Conservation (phyloP, 2,888 invertebrate species). For the Cancer borealis region DNA sequence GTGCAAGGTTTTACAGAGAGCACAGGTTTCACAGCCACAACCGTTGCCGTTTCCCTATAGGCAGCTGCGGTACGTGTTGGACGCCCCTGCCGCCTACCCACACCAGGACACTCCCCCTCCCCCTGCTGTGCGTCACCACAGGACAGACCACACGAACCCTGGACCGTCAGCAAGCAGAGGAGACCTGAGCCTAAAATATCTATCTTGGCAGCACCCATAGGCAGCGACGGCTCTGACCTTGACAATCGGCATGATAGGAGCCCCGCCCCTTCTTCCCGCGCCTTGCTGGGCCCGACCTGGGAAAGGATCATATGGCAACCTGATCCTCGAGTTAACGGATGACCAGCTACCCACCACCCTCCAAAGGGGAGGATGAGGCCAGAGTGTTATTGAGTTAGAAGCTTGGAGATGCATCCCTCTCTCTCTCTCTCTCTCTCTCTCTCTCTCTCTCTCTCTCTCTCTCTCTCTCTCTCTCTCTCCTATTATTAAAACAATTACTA, state of each 20-base stretch:
- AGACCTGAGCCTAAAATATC: constrained; percentile 42
- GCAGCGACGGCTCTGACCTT: constrained; percentile 21
- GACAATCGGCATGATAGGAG: constrained; percentile 6
- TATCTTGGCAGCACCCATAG: constrained; percentile 30
- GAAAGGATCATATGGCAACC: constrained; percentile 9
- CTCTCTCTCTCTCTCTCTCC: constrained; percentile 52
- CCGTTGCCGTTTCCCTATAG: background rate
- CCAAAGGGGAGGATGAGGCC: background rate
- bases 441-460: constrained; percentile 60
- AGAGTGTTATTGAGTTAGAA: background rate
- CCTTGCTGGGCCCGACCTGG: background rate
- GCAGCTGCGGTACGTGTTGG: background rate
- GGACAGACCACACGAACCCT: background rate
- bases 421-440: constrained; percentile 50
- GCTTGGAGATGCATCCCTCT: background rate
- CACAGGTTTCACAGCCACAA: background rate
- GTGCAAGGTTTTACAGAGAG: background rate
- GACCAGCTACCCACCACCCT: background rate
- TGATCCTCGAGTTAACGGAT: background rate
- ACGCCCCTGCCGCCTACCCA: background rate
- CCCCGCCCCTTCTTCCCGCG: background rate
- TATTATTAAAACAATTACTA: background rate
- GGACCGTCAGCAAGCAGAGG: background rate
- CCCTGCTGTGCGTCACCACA: background rate
- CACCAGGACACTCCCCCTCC: background rate